These are phyloP conservation scores for Clarias platycephalus DNA, from an alignment of 2,797 vertebrate genomes.

Conservation along the genomic window DNA sequence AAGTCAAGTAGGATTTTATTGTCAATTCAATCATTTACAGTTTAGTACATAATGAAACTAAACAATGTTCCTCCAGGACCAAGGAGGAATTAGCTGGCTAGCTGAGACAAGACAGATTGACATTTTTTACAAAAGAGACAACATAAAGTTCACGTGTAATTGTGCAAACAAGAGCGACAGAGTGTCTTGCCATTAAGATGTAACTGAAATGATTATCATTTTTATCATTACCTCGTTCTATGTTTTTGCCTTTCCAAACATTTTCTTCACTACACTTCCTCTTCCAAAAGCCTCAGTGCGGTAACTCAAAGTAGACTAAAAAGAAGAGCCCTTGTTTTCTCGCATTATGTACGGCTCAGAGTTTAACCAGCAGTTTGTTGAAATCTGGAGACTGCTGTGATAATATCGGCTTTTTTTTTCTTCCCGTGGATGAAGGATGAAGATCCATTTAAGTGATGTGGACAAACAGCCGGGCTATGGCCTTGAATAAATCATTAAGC, in stretches of 20 bases:
- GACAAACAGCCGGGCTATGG: slow-evolving; percentile 40
- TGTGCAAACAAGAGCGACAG: too few relatives aligned
- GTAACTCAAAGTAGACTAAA: not conserved
- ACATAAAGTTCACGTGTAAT: too few relatives aligned
- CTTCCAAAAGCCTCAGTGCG: not conserved
- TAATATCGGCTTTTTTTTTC: slow-evolving; percentile 23
- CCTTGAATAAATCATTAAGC: slow-evolving; percentile 55
- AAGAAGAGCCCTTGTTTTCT: slow-evolving; percentile 11
- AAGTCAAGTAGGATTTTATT: too few relatives aligned
- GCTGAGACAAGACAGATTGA: too few relatives aligned
- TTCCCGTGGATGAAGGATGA: slow-evolving; percentile 40
- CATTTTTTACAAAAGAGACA: too few relatives aligned
- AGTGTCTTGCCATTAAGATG: too few relatives aligned
- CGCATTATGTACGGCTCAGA: not conserved
- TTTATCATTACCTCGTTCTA: not conserved
- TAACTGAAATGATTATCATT: not conserved
- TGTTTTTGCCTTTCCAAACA: too few relatives aligned
- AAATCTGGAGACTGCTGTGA: slow-evolving; percentile 27
- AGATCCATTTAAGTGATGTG: slow-evolving; percentile 47
- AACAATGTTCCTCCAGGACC: too few relatives aligned
- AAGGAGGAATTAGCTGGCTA: too few relatives aligned
- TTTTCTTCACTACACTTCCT: not conserved
- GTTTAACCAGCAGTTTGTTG: slow-evolving; percentile 17
- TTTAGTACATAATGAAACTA: too few relatives aligned
- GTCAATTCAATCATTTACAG: too few relatives aligned